Percentiles rank a stretch among this genome's conserved stretches.
phyloP scores from a whole-genome alignment of 92 coral and sea anemone genomes.

The Phymanthus crucifer region DNA sequence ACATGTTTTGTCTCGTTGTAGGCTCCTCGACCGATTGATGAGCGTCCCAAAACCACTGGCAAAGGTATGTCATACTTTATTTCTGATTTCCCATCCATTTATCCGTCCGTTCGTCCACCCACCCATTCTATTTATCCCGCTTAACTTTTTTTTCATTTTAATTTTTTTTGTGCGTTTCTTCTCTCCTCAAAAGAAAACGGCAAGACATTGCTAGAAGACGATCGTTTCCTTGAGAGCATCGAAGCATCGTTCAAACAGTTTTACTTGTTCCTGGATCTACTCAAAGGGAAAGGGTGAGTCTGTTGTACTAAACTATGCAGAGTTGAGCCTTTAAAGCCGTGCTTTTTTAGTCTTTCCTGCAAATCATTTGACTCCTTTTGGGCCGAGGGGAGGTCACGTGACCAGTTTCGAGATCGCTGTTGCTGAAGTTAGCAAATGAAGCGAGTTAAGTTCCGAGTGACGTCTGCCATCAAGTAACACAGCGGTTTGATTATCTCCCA shows the following conservation, averaged over 20 bases:
- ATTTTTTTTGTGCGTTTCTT: no score
- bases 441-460: no score
- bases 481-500: background rate
- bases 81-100: background rate
- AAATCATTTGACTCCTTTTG: no score
- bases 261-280: constrained; percentile 86
- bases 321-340: no score
- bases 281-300: constrained; percentile 86
- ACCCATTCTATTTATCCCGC: background rate
- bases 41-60: background rate
- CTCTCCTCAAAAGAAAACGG: constrained; percentile 25
- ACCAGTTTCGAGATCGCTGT: no score
- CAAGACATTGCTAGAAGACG: constrained; percentile 80
- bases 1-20: background rate
- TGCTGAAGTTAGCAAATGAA: no score
- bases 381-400: no score
- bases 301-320: no score
- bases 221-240: constrained; percentile 91
- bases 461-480: no score
- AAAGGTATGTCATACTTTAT: background rate
- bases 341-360: no score
- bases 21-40: background rate
- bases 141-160: no score
- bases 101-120: background rate
- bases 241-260: constrained; percentile 97